Conservation (phyloP, 2,797 vertebrate genomes). For the Uromys caudimaculatus region DNA sequence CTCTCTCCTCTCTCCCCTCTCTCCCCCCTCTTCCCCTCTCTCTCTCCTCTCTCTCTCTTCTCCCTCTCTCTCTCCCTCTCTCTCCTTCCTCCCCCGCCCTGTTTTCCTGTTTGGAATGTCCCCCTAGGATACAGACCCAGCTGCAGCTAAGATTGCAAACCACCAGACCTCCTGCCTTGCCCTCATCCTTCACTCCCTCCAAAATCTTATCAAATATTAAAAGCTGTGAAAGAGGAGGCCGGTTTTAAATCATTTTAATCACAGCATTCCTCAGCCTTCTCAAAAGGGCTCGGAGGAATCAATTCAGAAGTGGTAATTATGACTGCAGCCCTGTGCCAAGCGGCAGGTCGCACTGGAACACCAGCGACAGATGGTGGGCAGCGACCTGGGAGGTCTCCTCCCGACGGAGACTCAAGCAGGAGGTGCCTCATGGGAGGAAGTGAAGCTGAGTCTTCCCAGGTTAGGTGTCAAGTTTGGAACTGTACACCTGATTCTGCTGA, state of each 20-base stretch:
- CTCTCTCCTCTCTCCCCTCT: background rate
- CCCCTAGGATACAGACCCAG: background rate
- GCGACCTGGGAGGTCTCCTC: constrained; percentile 14
- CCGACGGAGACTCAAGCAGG: background rate
- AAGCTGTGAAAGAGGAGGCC: constrained; percentile 80
- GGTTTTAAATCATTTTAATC: constrained; percentile 78
- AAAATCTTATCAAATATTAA: constrained; percentile 77
- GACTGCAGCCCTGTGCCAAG: constrained; percentile 44
- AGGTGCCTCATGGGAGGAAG: constrained; percentile 53
- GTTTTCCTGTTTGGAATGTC: background rate
- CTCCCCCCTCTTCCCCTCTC: background rate
- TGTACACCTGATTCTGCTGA: background rate
- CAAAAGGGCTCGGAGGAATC: constrained; percentile 75
- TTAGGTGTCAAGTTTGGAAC: constrained; percentile 50
- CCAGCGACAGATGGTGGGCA: constrained; percentile 69
- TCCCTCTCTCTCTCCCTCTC: no score
- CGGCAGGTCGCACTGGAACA: constrained; percentile 40
- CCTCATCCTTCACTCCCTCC: constrained; percentile 59
- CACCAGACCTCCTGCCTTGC: background rate
- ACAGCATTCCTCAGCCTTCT: constrained; percentile 78
- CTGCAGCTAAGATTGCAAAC: constrained; percentile 16
- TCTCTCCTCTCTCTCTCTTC: background rate
- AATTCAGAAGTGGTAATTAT: constrained; percentile 76
- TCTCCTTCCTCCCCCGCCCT: no score
- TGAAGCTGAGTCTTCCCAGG: constrained; percentile 67